Percentiles rank a stretch among this genome's conserved stretches.
Conservation (phyloP, 2,113 vertebrate species). For the Platysternon megacephalum region DNA sequence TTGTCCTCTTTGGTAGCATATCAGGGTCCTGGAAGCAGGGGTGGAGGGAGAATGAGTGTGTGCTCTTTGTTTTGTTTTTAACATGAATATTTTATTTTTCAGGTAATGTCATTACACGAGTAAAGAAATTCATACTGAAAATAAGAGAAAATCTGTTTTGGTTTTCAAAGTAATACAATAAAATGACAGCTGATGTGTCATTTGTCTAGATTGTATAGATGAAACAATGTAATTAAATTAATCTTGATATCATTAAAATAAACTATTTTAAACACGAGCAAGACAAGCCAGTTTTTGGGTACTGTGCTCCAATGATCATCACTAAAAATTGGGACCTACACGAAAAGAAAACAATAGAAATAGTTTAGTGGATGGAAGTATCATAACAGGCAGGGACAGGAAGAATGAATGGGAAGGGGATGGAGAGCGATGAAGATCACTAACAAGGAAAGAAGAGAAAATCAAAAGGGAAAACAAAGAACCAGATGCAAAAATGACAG, state of each 20-base stretch:
- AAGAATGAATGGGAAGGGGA: neutral
- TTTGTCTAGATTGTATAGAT: neutral
- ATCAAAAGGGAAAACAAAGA: neutral
- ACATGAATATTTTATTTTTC: neutral
- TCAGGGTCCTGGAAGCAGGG: neutral
- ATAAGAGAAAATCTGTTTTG: neutral
- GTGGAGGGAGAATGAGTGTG: neutral
- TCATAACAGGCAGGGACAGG: neutral
- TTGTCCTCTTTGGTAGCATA: neutral
- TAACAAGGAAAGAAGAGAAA: neutral
- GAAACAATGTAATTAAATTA: neutral
- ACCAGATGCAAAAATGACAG: neutral
- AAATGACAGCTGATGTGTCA: neutral
- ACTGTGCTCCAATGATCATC: neutral
- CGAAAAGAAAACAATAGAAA: neutral
- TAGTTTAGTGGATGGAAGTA: neutral
- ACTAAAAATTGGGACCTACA: neutral
- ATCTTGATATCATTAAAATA: neutral
- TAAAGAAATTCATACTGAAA: neutral
- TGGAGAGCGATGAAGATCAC: neutral
- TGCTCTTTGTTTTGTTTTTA: neutral
- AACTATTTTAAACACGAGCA: neutral
- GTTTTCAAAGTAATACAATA: neutral
- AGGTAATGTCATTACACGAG: neutral
- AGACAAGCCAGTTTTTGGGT: neutral